phyloP scores from a whole-genome alignment of 2,797 vertebrate species.

The Cichlasoma orientale region DNA sequence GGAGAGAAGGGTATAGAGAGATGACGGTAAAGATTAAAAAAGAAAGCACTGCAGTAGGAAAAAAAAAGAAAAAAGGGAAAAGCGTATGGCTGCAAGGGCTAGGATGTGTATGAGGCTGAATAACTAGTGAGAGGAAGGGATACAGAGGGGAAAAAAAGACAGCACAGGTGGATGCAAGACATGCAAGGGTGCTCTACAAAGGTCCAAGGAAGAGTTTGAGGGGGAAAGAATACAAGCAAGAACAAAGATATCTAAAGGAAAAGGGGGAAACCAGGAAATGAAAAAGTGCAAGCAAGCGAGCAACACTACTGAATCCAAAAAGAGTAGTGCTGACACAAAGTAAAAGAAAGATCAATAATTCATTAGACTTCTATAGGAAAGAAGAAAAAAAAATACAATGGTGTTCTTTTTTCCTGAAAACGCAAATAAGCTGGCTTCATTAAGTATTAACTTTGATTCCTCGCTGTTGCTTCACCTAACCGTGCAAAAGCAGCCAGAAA shows the following conservation, averaged over 20 bases:
- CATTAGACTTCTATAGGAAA: slow-evolving; percentile 68
- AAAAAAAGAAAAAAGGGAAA: slow-evolving; percentile 1
- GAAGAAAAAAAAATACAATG: slow-evolving; percentile 56
- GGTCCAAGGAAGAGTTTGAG: slow-evolving; percentile 21
- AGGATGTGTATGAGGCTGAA: slow-evolving; percentile 27
- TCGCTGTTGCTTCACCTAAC: slow-evolving; percentile 33
- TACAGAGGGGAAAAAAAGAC: neutral
- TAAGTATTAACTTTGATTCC: slow-evolving; percentile 62
- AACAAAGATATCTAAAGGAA: slow-evolving; percentile 2
- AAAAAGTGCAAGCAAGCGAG: slow-evolving; percentile 18
- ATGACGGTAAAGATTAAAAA: slow-evolving; percentile 64
- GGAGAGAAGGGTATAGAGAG: slow-evolving; percentile 29
- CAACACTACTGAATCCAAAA: slow-evolving; percentile 56
- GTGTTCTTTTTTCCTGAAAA: slow-evolving; percentile 66
- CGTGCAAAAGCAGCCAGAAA: slow-evolving; percentile 12
- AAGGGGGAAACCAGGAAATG: slow-evolving; percentile 4
- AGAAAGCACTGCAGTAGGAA: slow-evolving; percentile 34
- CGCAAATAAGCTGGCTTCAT: slow-evolving; percentile 73
- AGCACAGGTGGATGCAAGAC: neutral
- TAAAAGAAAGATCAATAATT: slow-evolving; percentile 82
- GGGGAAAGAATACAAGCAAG: slow-evolving; percentile 18
- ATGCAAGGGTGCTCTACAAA: slow-evolving; percentile 13
- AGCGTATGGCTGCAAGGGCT: slow-evolving; percentile 31
- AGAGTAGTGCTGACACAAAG: slow-evolving; percentile 68
- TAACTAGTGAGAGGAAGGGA: slow-evolving; percentile 5